Conservation (phyloP, 1,140 invertebrate species). For the Drosophila takahashii region DNA sequence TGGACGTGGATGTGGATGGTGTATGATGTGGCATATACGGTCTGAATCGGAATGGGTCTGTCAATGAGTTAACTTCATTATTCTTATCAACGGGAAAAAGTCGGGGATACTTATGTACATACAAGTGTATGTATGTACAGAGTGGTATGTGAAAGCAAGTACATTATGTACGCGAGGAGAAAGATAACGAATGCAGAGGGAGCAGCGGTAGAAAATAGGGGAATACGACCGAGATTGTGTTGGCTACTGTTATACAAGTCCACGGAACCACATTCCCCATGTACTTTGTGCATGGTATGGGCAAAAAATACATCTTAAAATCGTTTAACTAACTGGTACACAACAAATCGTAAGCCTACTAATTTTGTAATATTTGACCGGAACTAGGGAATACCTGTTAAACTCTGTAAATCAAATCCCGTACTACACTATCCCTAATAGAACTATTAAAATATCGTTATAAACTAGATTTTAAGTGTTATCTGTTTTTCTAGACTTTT, state of each 20-base stretch:
- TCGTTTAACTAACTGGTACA: too few species aligned
- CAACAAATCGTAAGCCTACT: too few species aligned
- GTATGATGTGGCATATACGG: constrained; percentile 7
- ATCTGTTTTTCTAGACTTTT: too few species aligned
- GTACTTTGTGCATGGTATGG: background rate
- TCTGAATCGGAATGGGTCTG: constrained; percentile 1
- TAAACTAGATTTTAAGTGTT: too few species aligned
- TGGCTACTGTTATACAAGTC: background rate
- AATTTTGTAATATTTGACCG: too few species aligned
- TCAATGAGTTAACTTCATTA: constrained; percentile 33
- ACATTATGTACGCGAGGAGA: constrained; percentile 22
- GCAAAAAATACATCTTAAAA: too few species aligned
- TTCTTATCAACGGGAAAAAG: constrained; percentile 36
- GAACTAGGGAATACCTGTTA: too few species aligned
- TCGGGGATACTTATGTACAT: constrained; percentile 1
- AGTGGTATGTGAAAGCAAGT: constrained; percentile 2
- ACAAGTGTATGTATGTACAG: background rate
- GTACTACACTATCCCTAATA: too few species aligned
- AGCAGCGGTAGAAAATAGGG: background rate
- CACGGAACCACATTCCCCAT: background rate
- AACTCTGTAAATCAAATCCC: too few species aligned
- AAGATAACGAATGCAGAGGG: constrained; percentile 27
- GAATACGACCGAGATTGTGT: background rate
- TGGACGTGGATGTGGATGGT: background rate
- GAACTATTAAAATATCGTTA: too few species aligned